Conservation (phyloP, 2,888 invertebrate species). For the Caenorhabditis japonica region DNA sequence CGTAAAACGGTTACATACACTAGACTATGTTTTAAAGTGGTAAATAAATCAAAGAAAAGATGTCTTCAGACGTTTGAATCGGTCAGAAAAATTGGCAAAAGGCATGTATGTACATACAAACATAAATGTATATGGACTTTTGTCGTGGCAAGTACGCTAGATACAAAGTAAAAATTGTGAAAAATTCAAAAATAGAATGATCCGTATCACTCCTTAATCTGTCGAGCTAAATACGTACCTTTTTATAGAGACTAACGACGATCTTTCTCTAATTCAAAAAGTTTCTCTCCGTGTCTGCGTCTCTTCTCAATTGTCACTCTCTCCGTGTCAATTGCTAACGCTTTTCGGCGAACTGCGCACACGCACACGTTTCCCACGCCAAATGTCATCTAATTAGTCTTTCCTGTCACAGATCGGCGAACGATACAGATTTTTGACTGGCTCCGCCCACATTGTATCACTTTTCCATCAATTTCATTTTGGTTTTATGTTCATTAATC, state of each 20-base stretch:
- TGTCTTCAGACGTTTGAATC: no score
- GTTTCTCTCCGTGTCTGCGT: conserved; percentile 22
- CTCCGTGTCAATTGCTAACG: conserved; percentile 41
- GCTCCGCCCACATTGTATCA: conserved; percentile 24
- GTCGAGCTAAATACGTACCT: conserved; percentile 41
- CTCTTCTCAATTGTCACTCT: conserved; percentile 41
- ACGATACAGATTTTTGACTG: conserved; percentile 32
- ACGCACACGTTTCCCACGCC: conserved; percentile 12
- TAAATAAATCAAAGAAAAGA: no score
- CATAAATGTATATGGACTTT: no score
- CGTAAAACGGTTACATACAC: no score
- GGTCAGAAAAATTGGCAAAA: no score
- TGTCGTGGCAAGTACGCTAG: no score
- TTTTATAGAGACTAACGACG: conserved; percentile 22
- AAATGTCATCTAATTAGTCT: conserved; percentile 43
- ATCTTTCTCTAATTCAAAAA: conserved; percentile 32
- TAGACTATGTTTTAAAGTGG: no score
- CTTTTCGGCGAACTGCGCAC: conserved; percentile 35
- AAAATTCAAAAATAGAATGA: conserved; percentile 10
- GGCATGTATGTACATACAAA: no score
- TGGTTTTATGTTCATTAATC: no score
- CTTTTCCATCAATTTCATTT: no score
- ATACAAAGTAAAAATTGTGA: no score
- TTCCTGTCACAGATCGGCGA: conserved; percentile 33
- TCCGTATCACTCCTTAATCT: no score